Evolutionary conservation across 1,140 invertebrate species (phyloP).

Genomic region (Diorhabda sublineata): DNA sequence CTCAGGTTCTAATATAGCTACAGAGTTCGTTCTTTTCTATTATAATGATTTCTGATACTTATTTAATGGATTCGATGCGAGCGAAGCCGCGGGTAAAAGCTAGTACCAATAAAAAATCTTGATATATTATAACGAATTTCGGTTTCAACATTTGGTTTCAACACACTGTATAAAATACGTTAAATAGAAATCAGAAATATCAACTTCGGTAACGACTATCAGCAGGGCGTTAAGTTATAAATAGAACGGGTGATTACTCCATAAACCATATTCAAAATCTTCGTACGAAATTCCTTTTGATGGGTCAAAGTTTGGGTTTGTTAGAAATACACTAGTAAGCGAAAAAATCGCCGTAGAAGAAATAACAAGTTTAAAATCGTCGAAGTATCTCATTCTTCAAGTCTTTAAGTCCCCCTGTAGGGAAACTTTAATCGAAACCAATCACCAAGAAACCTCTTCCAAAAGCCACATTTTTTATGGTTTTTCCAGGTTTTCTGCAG

Average conservation of each 20-base stretch:
- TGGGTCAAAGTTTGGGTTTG: neutral
- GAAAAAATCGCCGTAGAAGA: neutral
- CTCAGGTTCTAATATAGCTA: too few species aligned
- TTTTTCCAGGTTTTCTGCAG: too few species aligned
- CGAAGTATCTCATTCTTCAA: too few species aligned
- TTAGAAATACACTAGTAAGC: neutral
- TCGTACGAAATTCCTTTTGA: neutral
- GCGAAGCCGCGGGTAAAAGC: too few species aligned
- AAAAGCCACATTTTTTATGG: too few species aligned
- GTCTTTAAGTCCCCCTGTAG: too few species aligned
- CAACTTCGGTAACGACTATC: neutral
- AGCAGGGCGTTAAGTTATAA: neutral
- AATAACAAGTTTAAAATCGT: neutral
- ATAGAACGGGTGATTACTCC: neutral
- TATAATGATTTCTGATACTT: neutral
- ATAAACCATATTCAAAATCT: neutral
- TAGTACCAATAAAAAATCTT: neutral
- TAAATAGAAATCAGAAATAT: neutral
- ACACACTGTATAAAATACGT: neutral
- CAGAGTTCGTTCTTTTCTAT: neutral
- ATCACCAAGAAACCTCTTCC: too few species aligned
- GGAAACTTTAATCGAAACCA: neutral
- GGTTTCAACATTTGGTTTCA: neutral
- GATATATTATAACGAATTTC: neutral
- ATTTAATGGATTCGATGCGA: neutral